A percentile compares a stretch with the other conserved stretches of the same genome.
Evolutionary conservation across 2,797 vertebrate genomes (phyloP).

Genomic region (Coccyzus lansbergi): DNA sequence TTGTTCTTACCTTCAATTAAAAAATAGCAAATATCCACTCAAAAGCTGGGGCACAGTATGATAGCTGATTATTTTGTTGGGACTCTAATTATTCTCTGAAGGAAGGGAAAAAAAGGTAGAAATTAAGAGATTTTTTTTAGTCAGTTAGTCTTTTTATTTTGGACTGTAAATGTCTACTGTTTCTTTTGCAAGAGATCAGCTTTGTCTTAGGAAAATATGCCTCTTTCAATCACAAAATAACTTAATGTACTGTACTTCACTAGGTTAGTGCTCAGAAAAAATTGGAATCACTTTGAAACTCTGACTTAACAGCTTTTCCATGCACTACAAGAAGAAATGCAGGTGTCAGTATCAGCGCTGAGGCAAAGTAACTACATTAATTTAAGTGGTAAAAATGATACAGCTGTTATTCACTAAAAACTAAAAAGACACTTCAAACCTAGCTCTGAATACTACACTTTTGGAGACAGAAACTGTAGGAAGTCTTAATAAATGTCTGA

Average conservation of each 20-base stretch:
- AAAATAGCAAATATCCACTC: background rate
- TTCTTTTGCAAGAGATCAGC: conserved; percentile 17
- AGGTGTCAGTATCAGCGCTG: background rate
- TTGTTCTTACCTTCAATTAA: background rate
- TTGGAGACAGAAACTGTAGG: background rate
- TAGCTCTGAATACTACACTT: background rate
- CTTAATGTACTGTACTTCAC: background rate
- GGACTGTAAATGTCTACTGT: conserved; percentile 4
- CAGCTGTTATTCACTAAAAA: background rate
- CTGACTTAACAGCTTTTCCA: conserved; percentile 7
- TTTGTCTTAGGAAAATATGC: conserved; percentile 26
- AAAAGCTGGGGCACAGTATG: background rate
- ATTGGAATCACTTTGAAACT: conserved; percentile 15
- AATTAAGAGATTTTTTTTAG: conserved; percentile 34
- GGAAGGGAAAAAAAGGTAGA: background rate
- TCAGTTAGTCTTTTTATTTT: background rate
- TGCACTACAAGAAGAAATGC: background rate
- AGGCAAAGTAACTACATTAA: background rate
- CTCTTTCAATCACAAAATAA: conserved; percentile 19
- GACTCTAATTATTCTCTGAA: conserved; percentile 14
- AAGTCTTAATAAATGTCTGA: background rate
- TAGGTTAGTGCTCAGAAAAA: background rate
- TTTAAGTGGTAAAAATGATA: background rate
- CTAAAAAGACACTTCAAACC: background rate
- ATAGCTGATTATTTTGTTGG: background rate